phyloP scores from a whole-genome alignment of 2,888 invertebrate genomes.

The Nephrocerus scutellatus region DNA sequence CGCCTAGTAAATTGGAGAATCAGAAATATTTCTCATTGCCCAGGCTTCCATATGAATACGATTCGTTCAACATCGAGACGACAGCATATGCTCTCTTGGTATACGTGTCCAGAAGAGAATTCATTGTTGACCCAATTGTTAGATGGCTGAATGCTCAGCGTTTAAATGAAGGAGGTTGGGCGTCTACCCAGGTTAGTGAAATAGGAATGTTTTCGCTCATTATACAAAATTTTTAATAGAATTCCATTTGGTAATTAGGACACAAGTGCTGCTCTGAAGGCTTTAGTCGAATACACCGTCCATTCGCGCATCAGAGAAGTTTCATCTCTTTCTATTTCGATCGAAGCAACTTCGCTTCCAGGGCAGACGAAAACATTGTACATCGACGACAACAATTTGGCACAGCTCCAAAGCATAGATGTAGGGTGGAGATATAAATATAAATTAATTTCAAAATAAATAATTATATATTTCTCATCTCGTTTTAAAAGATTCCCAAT shows the following conservation, averaged over 20 bases:
- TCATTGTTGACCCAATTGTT: conserved; percentile 75
- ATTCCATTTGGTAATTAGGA: conserved; percentile 54
- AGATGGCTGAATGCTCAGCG: conserved; percentile 87
- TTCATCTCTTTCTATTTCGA: conserved; percentile 65
- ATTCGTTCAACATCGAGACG: conserved; percentile 85
- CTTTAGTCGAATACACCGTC: conserved; percentile 82
- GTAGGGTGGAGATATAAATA: conserved; percentile 44
- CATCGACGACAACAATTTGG: conserved; percentile 71
- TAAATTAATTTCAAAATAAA: conserved; percentile 1
- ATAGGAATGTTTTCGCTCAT: background rate
- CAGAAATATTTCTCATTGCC: conserved; percentile 86
- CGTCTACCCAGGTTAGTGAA: conserved; percentile 61
- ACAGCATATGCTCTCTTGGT: conserved; percentile 88
- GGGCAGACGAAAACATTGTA: conserved; percentile 60
- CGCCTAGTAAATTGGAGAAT: conserved; percentile 81
- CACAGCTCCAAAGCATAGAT: conserved; percentile 69
- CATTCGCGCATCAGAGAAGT: conserved; percentile 80
- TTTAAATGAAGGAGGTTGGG: conserved; percentile 81
- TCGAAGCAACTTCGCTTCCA: conserved; percentile 76
- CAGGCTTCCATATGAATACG: conserved; percentile 78
- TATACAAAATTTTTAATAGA: conserved; percentile 1
- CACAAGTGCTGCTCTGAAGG: conserved; percentile 80
- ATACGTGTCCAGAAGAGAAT: conserved; percentile 77
- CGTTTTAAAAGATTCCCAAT: conserved; percentile 64
- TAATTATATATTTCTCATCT: background rate